Evolutionary conservation across 2,113 vertebrate species (phyloP).

Genomic region (Corythoichthys haematopterus): DNA sequence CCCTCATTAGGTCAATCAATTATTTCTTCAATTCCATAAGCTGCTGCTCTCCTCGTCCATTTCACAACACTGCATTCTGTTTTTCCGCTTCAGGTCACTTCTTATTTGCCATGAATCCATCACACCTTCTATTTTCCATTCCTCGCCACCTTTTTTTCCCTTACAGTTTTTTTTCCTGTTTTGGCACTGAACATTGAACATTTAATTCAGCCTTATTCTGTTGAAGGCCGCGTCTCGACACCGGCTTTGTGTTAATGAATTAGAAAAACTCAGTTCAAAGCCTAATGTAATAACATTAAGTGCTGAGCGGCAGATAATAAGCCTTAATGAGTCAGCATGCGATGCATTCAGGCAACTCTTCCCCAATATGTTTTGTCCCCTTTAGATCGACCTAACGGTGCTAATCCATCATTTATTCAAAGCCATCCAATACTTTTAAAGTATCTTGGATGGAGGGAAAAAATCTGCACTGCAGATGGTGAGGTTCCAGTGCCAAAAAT

Average conservation of each 20-base stretch:
- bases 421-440: background rate
- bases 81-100: conserved; percentile 23
- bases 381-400: background rate
- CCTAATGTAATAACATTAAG: conserved; percentile 47
- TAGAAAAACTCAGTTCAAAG: conserved; percentile 26
- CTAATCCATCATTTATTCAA: background rate
- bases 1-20: background rate
- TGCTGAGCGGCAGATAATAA: conserved; percentile 22
- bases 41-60: conserved; percentile 1
- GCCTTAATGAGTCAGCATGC: conserved; percentile 23
- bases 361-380: conserved; percentile 3
- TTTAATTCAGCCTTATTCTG: conserved; percentile 19
- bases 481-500: background rate
- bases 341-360: conserved; percentile 1
- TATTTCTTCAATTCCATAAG: conserved; percentile 14
- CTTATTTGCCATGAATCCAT: conserved; percentile 11
- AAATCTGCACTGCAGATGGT: conserved; percentile 1
- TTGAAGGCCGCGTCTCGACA: conserved; percentile 2
- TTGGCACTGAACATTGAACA: conserved; percentile 20
- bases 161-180: background rate
- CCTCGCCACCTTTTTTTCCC: conserved; percentile 3
- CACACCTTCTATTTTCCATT: conserved; percentile 20
- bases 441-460: conserved; percentile 1
- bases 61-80: conserved; percentile 22
- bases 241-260: conserved; percentile 29